Evolutionary conservation across 2,797 vertebrate genomes (phyloP), one percentile per base, ranked within the genome.

Genomic region (Brachymystax lenok): DNA sequence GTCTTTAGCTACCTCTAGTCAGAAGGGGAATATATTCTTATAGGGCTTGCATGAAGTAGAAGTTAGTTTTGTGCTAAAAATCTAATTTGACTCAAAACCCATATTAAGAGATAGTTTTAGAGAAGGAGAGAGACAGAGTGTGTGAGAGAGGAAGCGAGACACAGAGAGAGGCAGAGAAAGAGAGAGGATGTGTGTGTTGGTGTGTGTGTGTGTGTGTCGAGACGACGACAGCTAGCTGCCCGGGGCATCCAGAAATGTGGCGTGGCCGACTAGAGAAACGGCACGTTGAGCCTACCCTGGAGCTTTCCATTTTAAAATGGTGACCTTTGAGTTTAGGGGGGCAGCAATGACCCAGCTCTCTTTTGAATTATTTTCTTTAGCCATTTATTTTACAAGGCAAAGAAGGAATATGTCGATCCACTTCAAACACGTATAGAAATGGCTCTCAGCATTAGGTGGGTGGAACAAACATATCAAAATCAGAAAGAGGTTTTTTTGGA

Each of bases 191-290:
- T 13, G 40, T 46, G 10, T 46, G 2, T 10, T 2, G 12, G 40
- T 56, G 52, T 56, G 5, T 56, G 17, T 19, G 52, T 59, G 56
- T 21, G 17, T 50, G 67, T 52, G 63, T 13, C 59, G 13, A 13
- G 73, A 67, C 30, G 30, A 56, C 21, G 28, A 59, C 74, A 76
- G 66, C 67, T 77, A 59, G 56, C 69, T 70, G 33, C 19, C 71
- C 35, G 54, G 30, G 40, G 16, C 30, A 3, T 33, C 19, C 16
- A 28, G 75, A 21, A n/a, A 8, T 54, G 21, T 59, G 66, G 10
- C 40, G 8, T 17, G 74, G 4, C 28, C 16, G 69, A 56, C 46
- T 19, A 21, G 24, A 28, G 14, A 52, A 51, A 35, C 16, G 51
- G n/a, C 66, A 69, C 46, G 3, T 69, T 75, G 16, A 56, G 7